Conservation (phyloP, 2,113 vertebrate genomes). For the Nerophis lumbriciformis region DNA sequence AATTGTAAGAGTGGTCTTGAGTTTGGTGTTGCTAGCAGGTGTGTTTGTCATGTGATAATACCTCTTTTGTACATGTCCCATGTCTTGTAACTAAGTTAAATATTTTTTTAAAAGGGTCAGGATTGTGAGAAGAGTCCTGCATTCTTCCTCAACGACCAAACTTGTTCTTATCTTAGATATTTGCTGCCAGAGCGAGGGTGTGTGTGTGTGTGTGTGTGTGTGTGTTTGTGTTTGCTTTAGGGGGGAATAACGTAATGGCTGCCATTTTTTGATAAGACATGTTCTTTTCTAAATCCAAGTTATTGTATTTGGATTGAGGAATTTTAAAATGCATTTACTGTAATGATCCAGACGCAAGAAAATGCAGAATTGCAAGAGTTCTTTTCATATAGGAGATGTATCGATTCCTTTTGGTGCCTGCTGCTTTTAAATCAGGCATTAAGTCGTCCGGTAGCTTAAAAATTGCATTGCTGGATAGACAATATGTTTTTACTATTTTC, state of each 20-base stretch:
- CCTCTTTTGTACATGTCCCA: constrained; percentile 8
- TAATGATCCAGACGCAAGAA: too few relatives aligned
- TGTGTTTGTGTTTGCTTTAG: constrained; percentile 11
- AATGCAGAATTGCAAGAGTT: too few relatives aligned
- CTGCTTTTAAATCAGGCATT: too few relatives aligned
- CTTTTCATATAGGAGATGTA: too few relatives aligned
- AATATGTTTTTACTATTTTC: too few relatives aligned
- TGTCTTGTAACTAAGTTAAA: constrained; percentile 37
- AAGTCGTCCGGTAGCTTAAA: too few relatives aligned
- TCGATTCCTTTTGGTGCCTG: too few relatives aligned
- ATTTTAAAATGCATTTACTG: too few relatives aligned
- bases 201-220: constrained; percentile 24
- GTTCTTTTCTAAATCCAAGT: neutral
- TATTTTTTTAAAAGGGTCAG: constrained; percentile 46
- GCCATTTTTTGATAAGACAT: constrained; percentile 55
- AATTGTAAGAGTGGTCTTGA: neutral
- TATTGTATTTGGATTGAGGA: too few relatives aligned
- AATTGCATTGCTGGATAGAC: too few relatives aligned
- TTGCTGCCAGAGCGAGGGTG: constrained; percentile 36
- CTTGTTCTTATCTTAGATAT: constrained; percentile 58
- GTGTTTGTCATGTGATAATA: constrained; percentile 26
- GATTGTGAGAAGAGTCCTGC: constrained; percentile 30
- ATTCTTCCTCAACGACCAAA: constrained; percentile 62
- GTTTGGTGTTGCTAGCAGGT: neutral
- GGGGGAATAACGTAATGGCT: constrained; percentile 30